A percentile compares a stretch with the other conserved stretches of the same genome.
These are phyloP conservation scores for Cephus pygmeus DNA, from an alignment of 2,888 invertebrate genomes.

Conservation along the genomic window DNA sequence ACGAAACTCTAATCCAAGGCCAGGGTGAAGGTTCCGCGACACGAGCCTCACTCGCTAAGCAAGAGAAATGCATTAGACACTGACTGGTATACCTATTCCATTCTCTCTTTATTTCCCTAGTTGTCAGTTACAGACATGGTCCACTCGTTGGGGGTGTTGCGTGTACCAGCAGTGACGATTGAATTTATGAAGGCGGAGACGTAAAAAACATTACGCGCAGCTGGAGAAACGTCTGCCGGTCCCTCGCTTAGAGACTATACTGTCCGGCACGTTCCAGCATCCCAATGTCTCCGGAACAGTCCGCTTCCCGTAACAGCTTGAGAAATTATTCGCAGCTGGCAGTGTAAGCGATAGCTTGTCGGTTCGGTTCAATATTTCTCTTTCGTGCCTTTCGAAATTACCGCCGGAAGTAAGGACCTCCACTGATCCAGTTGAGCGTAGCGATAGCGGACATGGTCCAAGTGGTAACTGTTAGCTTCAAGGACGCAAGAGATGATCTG, in stretches of 20 bases:
- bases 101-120: conserved; percentile 15
- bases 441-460: neutral
- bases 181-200: conserved; percentile 26
- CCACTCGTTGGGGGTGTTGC: conserved; percentile 3
- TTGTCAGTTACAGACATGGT: conserved; percentile 7
- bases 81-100: conserved; percentile 15
- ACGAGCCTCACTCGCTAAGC: conserved; percentile 31
- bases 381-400: neutral
- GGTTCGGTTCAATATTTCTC: neutral
- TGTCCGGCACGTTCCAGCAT: neutral
- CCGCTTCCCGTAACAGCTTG: neutral
- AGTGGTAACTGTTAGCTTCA: neutral
- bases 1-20: conserved; percentile 22
- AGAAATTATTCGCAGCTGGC: neutral
- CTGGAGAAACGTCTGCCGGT: conserved; percentile 13
- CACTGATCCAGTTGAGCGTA: neutral
- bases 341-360: neutral
- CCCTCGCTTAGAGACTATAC: neutral
- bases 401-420: neutral
- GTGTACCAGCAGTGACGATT: conserved; percentile 18
- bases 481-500: neutral
- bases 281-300: neutral
- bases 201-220: conserved; percentile 17
- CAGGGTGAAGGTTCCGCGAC: conserved; percentile 33
- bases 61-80: conserved; percentile 48